Conservation (phyloP, 2,113 vertebrate genomes). For the Felis catus region DNA sequence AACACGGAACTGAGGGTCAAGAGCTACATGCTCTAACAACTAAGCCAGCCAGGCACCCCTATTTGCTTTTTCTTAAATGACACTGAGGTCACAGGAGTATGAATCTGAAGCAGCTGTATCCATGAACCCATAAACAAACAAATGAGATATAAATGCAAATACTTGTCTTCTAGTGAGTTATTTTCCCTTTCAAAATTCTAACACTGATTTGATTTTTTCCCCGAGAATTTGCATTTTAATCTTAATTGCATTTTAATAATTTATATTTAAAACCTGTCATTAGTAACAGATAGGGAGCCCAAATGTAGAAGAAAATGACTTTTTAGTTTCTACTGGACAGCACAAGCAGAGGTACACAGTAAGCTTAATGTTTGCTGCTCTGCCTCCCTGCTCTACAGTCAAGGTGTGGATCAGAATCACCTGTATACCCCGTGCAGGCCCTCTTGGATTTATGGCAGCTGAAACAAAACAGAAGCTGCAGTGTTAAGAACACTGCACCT, state of each 20-base stretch:
- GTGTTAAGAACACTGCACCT: neutral
- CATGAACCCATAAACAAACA: neutral
- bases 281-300: neutral
- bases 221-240: neutral
- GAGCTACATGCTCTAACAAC: neutral
- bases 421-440: neutral
- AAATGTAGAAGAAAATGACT: neutral
- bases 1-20: neutral
- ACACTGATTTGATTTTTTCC: neutral
- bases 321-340: neutral
- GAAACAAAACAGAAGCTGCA: neutral
- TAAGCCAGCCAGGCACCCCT: neutral
- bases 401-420: neutral
- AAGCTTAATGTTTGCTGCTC: neutral
- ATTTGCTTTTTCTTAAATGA: neutral
- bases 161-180: neutral
- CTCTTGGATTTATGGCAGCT: neutral
- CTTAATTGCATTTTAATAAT: neutral
- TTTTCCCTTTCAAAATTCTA: neutral
- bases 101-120: neutral
- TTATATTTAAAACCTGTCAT: neutral
- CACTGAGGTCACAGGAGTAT: neutral
- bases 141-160: neutral
- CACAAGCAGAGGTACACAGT: neutral
- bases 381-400: neutral